Conservation (phyloP, 2,888 invertebrate genomes). For the Hirtodrosophila cameraria region DNA sequence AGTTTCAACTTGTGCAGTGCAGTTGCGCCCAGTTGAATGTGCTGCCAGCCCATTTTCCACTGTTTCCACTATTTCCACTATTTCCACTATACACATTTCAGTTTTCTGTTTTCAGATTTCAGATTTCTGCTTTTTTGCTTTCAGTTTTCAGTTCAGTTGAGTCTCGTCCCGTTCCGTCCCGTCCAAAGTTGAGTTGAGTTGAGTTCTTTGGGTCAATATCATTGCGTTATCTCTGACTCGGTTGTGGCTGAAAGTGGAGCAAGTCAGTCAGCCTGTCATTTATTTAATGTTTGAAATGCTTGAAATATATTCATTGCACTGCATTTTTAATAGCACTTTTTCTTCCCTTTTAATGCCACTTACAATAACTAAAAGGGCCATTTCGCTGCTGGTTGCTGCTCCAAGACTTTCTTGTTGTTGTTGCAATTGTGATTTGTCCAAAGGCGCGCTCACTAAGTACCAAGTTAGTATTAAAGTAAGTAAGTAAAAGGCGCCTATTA, state of each 20-base stretch:
- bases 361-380: constrained; percentile 42
- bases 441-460: constrained; percentile 22
- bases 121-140: constrained; percentile 25
- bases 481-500: constrained; percentile 47
- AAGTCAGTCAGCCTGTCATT: constrained; percentile 71
- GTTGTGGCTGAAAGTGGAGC: constrained; percentile 40
- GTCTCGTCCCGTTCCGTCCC: constrained; percentile 3
- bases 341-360: constrained; percentile 33
- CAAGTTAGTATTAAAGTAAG: constrained; percentile 26
- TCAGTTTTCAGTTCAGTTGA: constrained; percentile 34
- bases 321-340: constrained; percentile 63
- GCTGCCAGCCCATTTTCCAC: constrained; percentile 34
- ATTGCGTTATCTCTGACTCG: constrained; percentile 60
- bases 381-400: constrained; percentile 7
- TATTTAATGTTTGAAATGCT: constrained; percentile 65
- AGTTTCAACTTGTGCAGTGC: constrained; percentile 72
- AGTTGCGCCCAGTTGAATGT: constrained; percentile 36
- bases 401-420: constrained; percentile 6
- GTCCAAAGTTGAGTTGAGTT: constrained; percentile 28
- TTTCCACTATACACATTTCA: constrained; percentile 17
- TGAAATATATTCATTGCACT: constrained; percentile 63
- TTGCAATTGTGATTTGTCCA: constrained; percentile 12
- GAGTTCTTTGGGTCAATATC: constrained; percentile 74
- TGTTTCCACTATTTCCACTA: no score
- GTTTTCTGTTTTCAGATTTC: constrained; percentile 26